A percentile compares a stretch with the other conserved stretches of the same genome.
Conservation (phyloP, 2,113 vertebrate genomes). For the Vulpes ferrilata region DNA sequence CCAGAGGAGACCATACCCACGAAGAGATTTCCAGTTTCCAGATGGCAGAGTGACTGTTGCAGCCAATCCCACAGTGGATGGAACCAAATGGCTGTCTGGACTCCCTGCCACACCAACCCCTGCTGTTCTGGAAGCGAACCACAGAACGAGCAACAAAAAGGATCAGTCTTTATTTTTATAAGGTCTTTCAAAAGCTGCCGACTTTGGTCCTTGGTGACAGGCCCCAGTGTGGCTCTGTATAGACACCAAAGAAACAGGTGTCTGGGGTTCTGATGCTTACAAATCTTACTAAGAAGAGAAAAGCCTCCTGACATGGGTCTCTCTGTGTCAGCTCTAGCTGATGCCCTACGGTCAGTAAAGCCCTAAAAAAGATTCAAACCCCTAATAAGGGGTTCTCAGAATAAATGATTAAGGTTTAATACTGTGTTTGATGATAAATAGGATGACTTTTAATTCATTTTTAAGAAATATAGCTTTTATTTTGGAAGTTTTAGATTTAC, state of each 20-base stretch:
- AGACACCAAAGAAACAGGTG: background rate
- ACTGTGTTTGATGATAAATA: background rate
- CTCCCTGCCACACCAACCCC: background rate
- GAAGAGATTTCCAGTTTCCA: background rate
- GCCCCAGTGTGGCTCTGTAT: background rate
- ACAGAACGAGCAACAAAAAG: background rate
- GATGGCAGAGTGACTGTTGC: background rate
- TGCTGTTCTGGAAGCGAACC: background rate
- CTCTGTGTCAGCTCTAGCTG: background rate
- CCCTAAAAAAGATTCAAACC: background rate
- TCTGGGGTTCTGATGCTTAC: background rate
- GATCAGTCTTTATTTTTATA: background rate
- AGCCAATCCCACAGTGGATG: background rate
- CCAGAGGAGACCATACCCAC: background rate
- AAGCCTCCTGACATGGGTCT: background rate
- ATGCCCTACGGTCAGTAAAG: background rate
- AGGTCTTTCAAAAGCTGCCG: background rate
- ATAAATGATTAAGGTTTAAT: background rate
- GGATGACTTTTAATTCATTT: background rate
- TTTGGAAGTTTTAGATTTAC: background rate
- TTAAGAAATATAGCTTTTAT: background rate
- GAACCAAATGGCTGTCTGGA: background rate
- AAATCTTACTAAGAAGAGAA: background rate
- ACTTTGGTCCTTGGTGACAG: background rate
- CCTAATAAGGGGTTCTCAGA: background rate